phyloP scores from a whole-genome alignment of 2,888 invertebrate genomes.

The Mycogona germanica region DNA sequence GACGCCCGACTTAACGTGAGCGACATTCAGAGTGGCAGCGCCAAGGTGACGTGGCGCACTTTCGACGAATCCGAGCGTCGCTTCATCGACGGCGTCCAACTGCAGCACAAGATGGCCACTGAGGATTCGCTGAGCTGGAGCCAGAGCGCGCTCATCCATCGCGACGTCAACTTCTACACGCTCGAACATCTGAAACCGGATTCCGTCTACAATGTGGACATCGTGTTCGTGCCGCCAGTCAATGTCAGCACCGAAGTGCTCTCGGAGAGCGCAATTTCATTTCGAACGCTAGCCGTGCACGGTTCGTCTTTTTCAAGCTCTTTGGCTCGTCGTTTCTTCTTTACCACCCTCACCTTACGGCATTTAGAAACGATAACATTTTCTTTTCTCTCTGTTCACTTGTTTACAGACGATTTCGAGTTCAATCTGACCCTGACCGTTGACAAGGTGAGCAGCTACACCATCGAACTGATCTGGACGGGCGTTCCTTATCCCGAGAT shows the following conservation, averaged over 20 bases:
- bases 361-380: not conserved
- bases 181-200: slow-evolving; percentile 65
- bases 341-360: not conserved
- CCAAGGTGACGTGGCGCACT: slow-evolving; percentile 67
- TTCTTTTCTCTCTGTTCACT: not conserved
- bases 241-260: slow-evolving; percentile 63
- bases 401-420: slow-evolving; percentile 55
- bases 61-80: slow-evolving; percentile 65
- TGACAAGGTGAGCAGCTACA: slow-evolving; percentile 57
- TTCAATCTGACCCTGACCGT: slow-evolving; percentile 68
- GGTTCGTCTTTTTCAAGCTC: slow-evolving; percentile 37
- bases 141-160: slow-evolving; percentile 71
- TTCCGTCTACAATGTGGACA: slow-evolving; percentile 66
- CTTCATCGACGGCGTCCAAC: slow-evolving; percentile 76
- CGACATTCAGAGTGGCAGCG: slow-evolving; percentile 64
- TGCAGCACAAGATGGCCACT: slow-evolving; percentile 68
- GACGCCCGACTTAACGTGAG: slow-evolving; percentile 59
- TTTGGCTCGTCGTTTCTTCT: not conserved
- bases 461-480: slow-evolving; percentile 65
- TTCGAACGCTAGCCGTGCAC: slow-evolving; percentile 55
- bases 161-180: slow-evolving; percentile 61
- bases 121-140: slow-evolving; percentile 58
- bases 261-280: slow-evolving; percentile 54
- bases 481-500: slow-evolving; percentile 81
- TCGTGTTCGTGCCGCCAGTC: slow-evolving; percentile 70